Evolutionary conservation across 1,140 invertebrate genomes (phyloP).

Genomic region (Anoplolepis gracilipes): DNA sequence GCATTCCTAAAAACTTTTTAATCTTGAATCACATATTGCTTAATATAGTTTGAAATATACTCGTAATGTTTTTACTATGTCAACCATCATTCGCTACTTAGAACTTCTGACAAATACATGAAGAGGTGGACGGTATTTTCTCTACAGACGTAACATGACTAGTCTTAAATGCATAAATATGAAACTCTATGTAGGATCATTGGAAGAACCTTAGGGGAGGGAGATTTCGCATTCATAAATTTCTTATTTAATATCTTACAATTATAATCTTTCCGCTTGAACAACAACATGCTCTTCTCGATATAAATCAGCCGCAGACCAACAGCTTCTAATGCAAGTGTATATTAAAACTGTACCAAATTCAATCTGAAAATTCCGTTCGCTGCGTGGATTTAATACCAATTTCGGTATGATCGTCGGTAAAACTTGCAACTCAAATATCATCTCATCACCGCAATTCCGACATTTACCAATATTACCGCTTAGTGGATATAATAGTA

Average conservation of each 20-base stretch:
- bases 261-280: slow-evolving; percentile 89
- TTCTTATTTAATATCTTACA: slow-evolving; percentile 43
- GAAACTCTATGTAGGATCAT: slow-evolving; percentile 65
- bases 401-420: slow-evolving; percentile 92
- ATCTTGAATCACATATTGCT: slow-evolving; percentile 36
- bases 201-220: slow-evolving; percentile 48
- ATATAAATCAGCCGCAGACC: slow-evolving; percentile 89
- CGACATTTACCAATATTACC: slow-evolving; percentile 87
- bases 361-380: slow-evolving; percentile 88
- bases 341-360: slow-evolving; percentile 93
- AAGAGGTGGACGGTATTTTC: slow-evolving; percentile 81
- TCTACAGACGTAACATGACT: slow-evolving; percentile 70
- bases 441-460: slow-evolving; percentile 90
- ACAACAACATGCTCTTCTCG: slow-evolving; percentile 91
- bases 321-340: slow-evolving; percentile 94
- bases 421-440: slow-evolving; percentile 93
- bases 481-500: slow-evolving; percentile 89
- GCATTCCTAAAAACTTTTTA: slow-evolving; percentile 1
- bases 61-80: slow-evolving; percentile 16
- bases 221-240: slow-evolving; percentile 33
- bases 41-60: slow-evolving; percentile 17
- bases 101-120: slow-evolving; percentile 69
- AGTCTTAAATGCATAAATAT: slow-evolving; percentile 63
- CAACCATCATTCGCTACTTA: slow-evolving; percentile 42
- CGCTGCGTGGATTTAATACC: slow-evolving; percentile 85